Evolutionary conservation across 2,888 invertebrate species (phyloP), one percentile per base, ranked within the genome.

Genomic region (Noctua janthina): DNA sequence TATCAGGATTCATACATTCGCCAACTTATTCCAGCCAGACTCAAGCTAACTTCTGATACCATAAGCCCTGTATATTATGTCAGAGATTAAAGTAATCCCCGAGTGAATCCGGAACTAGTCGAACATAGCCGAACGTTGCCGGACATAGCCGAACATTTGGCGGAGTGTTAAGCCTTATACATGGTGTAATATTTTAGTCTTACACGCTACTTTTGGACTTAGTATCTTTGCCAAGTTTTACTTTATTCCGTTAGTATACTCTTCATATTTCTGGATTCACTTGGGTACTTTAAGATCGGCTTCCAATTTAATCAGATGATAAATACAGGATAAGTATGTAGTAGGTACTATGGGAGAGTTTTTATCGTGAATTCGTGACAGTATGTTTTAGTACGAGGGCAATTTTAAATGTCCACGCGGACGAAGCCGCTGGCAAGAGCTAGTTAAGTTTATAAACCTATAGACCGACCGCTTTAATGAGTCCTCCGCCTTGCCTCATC

Each of bases 171-270:
- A 74, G 66, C 71, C 29, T 62, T 73, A 64, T 43, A 78, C 82
- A 73, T 70, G 69, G 74, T 70, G 59, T 71, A 67, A 83, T 78
- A 83, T 83, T 78, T 83, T 71, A 66, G 74, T 10, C 29, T 82
- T 39, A 62, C n/a, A 17, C 15, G 46, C 15, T 59, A 73, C 66
- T 83, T 83, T 49, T n/a, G 43, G 20, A 39, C 46, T 83, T 74
- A 1, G 73, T 35, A 73, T 59, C 69, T 51, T 66, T 59, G 82
- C 70, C 66, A 83, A 83, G 51, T 74, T 59, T 76, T 51, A 20
- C 23, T 64, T n/a, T 43, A 62, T 68, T 66, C 4, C n/a, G 17
- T 46, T 43, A 72, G 15, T 59, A 46, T 17, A 39, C 5, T 76
- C 7, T 49, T 54, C 35, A 49, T 49, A n/a, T 64, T 79, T 70